Base-by-base conservation (phyloP, 35 echinoderm and acorn worm species). In the Hemicentrotus pulcherrimus region DNA sequence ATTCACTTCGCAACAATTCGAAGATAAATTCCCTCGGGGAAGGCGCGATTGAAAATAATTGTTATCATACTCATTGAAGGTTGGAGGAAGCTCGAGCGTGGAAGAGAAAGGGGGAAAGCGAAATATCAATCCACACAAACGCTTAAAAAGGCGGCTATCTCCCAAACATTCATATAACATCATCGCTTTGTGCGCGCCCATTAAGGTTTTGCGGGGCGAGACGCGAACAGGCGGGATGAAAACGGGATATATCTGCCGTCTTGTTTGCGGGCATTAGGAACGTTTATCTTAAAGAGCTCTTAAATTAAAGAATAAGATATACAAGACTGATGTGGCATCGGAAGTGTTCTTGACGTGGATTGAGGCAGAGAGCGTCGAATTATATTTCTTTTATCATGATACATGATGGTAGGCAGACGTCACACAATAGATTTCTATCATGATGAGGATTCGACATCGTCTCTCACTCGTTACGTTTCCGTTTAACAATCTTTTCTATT, bases 41-140 rank as follows among this genome's bases (percentile, higher is more conserved):
- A 78, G 65, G 65, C 28, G 65, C 65, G 65, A 78, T 78, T 78
- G 65, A 78, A 78, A 78, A 78, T 78, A 78, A 78, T 78, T 78
- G 65, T 78, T 78, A 78, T 78, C 65, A 78, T 78, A 78, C 28
- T 78, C 65, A 78, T 28, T 78, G 65, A 78, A 78, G 65, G 65
- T 78, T 78, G 24, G 24, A 78, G 65, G 65, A 78, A 78, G 65
- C 19, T 22, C 6, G 65, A 78, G 65, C 65, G 65, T 24, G 65
- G 65, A 78, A n/a, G 22, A 78, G 65, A 28, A 18, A 78, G 65
- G 28, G 28, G 65, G 65, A 78, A 28, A 78, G 65, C 65, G 65
- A 78, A 78, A 78, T 78, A 78, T 78, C 65, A 78, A 78, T 78
- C 65, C 65, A 78, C 65, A 78, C 65, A 78, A 78, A 78, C 65